Base-by-base conservation (phyloP, 2,113 vertebrate species). In the Gallinago media region DNA sequence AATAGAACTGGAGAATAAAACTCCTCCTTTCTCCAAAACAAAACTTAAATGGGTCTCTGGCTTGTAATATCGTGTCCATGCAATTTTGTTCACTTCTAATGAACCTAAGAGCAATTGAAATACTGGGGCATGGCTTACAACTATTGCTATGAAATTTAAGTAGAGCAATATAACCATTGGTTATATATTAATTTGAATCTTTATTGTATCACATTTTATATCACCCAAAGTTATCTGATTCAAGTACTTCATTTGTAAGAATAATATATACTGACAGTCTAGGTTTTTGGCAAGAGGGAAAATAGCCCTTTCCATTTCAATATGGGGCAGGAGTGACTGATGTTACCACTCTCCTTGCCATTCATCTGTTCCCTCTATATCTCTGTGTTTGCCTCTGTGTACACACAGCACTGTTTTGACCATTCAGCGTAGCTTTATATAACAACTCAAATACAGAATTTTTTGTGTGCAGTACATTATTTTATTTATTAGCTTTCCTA, bases 51-150 rank as follows among this genome's bases (percentile, higher is more conserved):
- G 17, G 4, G 0, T 59, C 47, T 74, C 25, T 92, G 14, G 29
- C 1, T 4, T 15, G 3, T 8, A 14, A 2, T 67, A 16, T 10
- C 19, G 16, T 6, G 25, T 4, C 20, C 9, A 44, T 46, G 15
- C 2, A 54, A 27, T 65, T 81, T 89, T 87, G 5, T 32, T 7
- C 4, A 47, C 9, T 67, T 81, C 14, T 46, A 38, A n/a, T 61
- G 13, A 61, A 62, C 18, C 2, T 36, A 9, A 15, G 9, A 78
- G 12, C 26, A 85, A 29, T 20, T 66, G 29, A 91, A 91, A n/a
- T 65, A 44, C 15, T 2, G 7, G 14, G 15, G 5, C 23, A 84
- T 70, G 15, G 13, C 15, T 62, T 13, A 70, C 9, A 89, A 42
- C 22, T 79, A 42, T 55, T 76, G 15, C 2, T 67, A 16, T 36